Evolutionary conservation across 2,797 vertebrate species (phyloP).

Genomic region (Epinephelus malabaricus): DNA sequence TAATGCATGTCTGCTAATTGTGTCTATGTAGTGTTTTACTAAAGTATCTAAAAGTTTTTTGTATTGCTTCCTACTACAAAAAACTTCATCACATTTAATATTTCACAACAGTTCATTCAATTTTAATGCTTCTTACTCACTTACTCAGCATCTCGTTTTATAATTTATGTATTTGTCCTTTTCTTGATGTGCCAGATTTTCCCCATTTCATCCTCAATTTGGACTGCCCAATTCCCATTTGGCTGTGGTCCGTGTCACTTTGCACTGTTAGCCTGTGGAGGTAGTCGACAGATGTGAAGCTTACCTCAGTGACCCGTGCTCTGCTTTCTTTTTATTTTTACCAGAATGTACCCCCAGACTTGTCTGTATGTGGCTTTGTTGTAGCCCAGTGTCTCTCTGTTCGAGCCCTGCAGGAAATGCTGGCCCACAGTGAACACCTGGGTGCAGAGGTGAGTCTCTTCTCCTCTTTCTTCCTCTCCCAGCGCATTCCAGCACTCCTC

Average conservation of each 20-base stretch:
- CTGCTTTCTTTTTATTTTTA: constrained; percentile 24
- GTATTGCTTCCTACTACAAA: background rate
- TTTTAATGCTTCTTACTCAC: background rate
- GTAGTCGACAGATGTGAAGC: constrained; percentile 2
- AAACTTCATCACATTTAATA: background rate
- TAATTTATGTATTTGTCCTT: background rate
- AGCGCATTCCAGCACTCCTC: background rate
- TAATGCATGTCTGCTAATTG: background rate
- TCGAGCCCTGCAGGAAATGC: constrained; percentile 86
- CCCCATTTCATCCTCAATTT: background rate
- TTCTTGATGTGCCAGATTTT: background rate
- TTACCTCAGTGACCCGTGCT: background rate
- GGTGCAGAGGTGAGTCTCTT: constrained; percentile 67
- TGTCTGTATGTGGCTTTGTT: constrained; percentile 84
- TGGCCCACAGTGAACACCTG: constrained; percentile 72
- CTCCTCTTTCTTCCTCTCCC: background rate
- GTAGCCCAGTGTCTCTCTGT: constrained; percentile 85
- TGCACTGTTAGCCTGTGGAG: background rate
- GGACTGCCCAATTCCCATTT: background rate
- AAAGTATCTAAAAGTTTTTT: background rate
- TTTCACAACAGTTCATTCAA: constrained; percentile 1
- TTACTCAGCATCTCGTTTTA: background rate
- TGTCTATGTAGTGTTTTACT: background rate
- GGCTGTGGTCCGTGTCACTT: background rate
- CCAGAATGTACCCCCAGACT: constrained; percentile 86